Percentiles rank a stretch among this genome's conserved stretches.
phyloP scores from a whole-genome alignment of 2,797 vertebrate genomes.

The Anabas testudineus region DNA sequence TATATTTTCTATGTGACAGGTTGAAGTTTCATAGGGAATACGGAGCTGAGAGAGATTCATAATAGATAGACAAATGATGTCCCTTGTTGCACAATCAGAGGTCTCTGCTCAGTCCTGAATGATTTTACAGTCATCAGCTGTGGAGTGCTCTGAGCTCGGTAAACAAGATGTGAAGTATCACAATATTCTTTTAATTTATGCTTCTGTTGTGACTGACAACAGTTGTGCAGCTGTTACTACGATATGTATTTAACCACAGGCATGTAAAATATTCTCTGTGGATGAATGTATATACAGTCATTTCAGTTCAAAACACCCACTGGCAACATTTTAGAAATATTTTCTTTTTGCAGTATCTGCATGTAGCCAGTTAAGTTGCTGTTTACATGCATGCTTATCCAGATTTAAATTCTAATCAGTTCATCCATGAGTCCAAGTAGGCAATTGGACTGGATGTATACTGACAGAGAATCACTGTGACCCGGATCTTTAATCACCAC shows the following conservation, averaged over 20 bases:
- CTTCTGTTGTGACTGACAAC: background rate
- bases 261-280: conserved; percentile 23
- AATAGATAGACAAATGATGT: background rate
- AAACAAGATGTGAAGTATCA: conserved; percentile 27
- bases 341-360: too few relatives aligned
- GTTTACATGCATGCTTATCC: too few relatives aligned
- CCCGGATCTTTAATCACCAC: too few relatives aligned
- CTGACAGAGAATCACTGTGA: too few relatives aligned
- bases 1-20: conserved; percentile 16
- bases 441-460: too few relatives aligned
- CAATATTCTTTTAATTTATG: conserved; percentile 17
- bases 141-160: background rate
- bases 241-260: conserved; percentile 10
- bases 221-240: conserved; percentile 1
- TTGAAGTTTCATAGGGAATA: conserved; percentile 7
- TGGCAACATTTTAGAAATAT: too few relatives aligned
- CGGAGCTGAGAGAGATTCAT: conserved; percentile 9
- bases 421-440: too few relatives aligned
- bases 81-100: conserved; percentile 18
- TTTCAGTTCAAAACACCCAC: background rate
- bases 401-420: too few relatives aligned
- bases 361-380: too few relatives aligned
- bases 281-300: background rate
- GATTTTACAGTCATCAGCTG: conserved; percentile 13
- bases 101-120: conserved; percentile 12